Base-by-base conservation (phyloP, 2,797 vertebrate species). In the Chelon labrosus region DNA sequence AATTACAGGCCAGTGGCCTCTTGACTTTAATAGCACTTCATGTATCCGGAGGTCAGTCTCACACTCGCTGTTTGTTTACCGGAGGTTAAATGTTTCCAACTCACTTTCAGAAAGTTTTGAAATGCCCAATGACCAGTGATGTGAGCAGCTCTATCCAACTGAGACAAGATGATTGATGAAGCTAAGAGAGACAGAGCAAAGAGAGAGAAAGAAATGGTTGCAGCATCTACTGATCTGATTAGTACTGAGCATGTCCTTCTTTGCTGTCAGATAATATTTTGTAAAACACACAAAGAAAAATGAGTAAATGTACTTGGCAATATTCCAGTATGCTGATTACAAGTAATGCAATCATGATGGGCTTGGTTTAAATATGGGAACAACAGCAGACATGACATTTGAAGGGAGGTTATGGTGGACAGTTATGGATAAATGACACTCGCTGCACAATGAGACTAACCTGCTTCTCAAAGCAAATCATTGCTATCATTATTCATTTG, bases 1-100 rank as follows among this genome's bases (percentile, higher is more conserved):
- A 84, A 78, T 84, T 83, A 82, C 64, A 78, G 69, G 47, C 19
- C 63, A 72, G 9, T 2, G 46, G 50, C 65, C 47, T 62, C 54
- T 69, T 39, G 46, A n/a, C 35, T 67, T 82, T 63, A 71, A 68
- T 75, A 59, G 47, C 60, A 58, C 38, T 51, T 65, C 38, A 19
- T 56, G 27, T 69, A 52, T 74, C 61, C 22, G 41, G 16, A 59
- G 50, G 35, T 25, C 50, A 53, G 13, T 8, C 1, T 22, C 35
- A 49, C 10, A 17, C 38, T 31, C 31, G 13, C 42, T 19, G 12
- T 20, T 35, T 53, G 42, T 38, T 64, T 16, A 38, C 53, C 39
- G 17, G 16, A 55, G 5, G 44, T 13, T 50, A 46, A 19, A 42
- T 8, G 27, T 38, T 62, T 56, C 3, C 1, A 19, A 46, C 11